Evolutionary conservation across 1,140 invertebrate species (phyloP), one percentile per base, ranked within the genome.

Genomic region (Magallana angulata): DNA sequence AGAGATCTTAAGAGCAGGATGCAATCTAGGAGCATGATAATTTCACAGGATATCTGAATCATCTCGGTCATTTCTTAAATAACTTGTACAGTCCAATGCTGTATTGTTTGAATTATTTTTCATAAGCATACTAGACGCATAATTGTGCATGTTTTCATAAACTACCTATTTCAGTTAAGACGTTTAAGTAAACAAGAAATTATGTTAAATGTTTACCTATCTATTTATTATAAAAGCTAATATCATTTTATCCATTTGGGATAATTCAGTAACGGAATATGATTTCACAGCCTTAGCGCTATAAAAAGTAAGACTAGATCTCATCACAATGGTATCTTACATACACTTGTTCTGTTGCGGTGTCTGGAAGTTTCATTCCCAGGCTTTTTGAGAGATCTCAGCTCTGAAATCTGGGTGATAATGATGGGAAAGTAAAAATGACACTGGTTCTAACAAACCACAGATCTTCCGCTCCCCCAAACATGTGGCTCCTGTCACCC

Each of bases 381-480:
- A 76, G 18, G 68, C 68, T 76, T 76, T 76, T 76, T 76, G 68
- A 76, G 68, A 30, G 68, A 76, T 30, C 24, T 76, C 24, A 76
- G 68, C 68, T 76, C 36, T 30, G 68, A 30, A 76, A 36, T 76
- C 24, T 76, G 6, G 24, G 68, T 76, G 68, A 76, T 76, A 76
- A 76, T 76, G 68, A 76, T 76, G 68, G 68, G 68, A 76, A 76
- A 76, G 68, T 76, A 30, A 76, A 76, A 76, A 76, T 76, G 68
- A 76, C 68, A 76, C 68, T 76, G 68, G 60, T 12, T 30, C 36
- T 76, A 30, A 76, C 68, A 30, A 76, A 76, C 68, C 68, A 76
- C 68, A 76, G 68, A 30, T 76, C 68, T 76, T 76, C 68, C 68
- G 68, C 36, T 76, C 24, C 68, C 60, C 68, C 68, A 24, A 12